phyloP scores from a whole-genome alignment of 1,140 invertebrate species.

The Drosophila hydei region DNA sequence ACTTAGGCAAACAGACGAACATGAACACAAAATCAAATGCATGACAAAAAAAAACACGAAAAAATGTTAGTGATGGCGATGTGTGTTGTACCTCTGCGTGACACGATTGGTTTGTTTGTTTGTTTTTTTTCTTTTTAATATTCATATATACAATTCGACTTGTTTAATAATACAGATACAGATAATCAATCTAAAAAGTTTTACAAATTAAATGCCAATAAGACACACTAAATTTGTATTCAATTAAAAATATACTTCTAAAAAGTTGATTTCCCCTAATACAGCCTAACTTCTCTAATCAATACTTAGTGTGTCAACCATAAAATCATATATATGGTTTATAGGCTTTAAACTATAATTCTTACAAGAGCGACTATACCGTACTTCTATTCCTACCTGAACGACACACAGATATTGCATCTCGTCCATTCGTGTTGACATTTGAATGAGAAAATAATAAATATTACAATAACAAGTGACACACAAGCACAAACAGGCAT shows the following conservation, averaged over 20 bases:
- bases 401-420: neutral
- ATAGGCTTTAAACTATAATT: too few relatives aligned
- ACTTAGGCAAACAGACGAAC: conserved; percentile 7
- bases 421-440: neutral
- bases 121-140: neutral
- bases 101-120: neutral
- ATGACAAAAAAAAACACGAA: conserved; percentile 31
- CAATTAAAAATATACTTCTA: too few relatives aligned
- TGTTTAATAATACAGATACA: too few relatives aligned
- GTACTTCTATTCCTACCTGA: too few relatives aligned
- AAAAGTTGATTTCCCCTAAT: too few relatives aligned
- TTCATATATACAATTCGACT: too few relatives aligned
- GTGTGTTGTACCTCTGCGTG: neutral
- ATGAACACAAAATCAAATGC: conserved; percentile 36
- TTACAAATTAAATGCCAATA: neutral
- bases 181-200: too few relatives aligned
- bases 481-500: conserved; percentile 26
- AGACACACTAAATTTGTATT: too few relatives aligned
- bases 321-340: too few relatives aligned
- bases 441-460: neutral
- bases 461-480: neutral
- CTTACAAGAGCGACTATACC: too few relatives aligned
- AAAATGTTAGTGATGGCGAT: conserved; percentile 4
- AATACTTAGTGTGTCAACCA: too few relatives aligned
- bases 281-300: too few relatives aligned